These are phyloP conservation scores for Kradibia gibbosae DNA, from an alignment of 1,140 invertebrate species.

Conservation along the genomic window DNA sequence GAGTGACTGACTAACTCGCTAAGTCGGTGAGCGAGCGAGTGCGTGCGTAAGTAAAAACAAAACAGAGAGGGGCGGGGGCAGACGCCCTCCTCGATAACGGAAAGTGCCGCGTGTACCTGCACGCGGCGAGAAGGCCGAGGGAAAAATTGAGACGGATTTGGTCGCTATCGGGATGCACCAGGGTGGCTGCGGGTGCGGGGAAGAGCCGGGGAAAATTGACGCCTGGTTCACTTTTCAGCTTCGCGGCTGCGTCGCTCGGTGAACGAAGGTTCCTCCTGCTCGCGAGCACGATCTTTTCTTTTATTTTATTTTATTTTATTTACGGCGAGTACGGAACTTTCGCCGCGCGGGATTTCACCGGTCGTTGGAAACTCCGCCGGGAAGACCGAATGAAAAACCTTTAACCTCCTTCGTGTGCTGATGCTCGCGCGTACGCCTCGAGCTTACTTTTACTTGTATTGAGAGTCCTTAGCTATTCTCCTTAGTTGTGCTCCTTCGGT, in stretches of 20 bases:
- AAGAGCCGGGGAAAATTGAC: neutral
- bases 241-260: too few species aligned
- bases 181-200: neutral
- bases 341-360: neutral
- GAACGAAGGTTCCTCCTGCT: neutral
- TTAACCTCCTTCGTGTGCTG: neutral
- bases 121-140: too few species aligned
- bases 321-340: neutral
- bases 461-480: neutral
- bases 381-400: neutral
- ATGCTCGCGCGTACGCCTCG: too few species aligned
- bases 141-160: too few species aligned
- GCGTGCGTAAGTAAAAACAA: neutral
- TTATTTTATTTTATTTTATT: constrained; percentile 7
- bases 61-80: neutral
- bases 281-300: constrained; percentile 24
- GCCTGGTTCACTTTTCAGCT: too few species aligned
- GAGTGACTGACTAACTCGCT: neutral
- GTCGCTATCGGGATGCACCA: too few species aligned
- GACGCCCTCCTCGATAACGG: constrained; percentile 30
- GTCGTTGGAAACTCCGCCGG: neutral
- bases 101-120: constrained; percentile 34
- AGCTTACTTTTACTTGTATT: constrained; percentile 17
- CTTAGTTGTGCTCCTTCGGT: neutral
- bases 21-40: neutral